Percentiles rank a stretch among this genome's conserved stretches.
These are phyloP conservation scores for Muscidifurax raptorellus DNA, from an alignment of 1,140 invertebrate species.

Conservation along the genomic window DNA sequence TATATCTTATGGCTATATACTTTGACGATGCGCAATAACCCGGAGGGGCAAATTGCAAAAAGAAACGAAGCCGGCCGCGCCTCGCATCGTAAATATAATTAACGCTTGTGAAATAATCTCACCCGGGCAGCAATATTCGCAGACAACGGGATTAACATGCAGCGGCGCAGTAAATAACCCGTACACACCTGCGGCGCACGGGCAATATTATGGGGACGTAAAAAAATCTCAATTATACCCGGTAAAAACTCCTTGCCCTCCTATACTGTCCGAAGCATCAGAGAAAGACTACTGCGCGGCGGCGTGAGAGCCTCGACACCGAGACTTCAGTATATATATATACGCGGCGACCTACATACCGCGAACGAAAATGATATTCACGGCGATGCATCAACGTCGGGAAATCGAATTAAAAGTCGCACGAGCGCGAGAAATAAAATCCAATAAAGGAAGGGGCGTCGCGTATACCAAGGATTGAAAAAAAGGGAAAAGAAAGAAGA, in stretches of 20 bases:
- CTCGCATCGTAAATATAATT: slow-evolving; percentile 12
- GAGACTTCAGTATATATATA: background rate
- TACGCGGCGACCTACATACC: slow-evolving; percentile 12
- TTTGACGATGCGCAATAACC: background rate
- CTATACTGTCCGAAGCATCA: background rate
- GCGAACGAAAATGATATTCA: slow-evolving; percentile 34
- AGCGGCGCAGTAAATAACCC: background rate
- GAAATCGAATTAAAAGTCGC: slow-evolving; percentile 44
- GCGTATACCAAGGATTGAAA: background rate
- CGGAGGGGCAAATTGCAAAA: background rate
- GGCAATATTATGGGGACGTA: background rate
- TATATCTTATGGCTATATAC: background rate
- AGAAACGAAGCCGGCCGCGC: background rate
- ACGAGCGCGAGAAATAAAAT: slow-evolving; percentile 25
- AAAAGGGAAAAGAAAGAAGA: background rate
- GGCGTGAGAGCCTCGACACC: slow-evolving; percentile 32
- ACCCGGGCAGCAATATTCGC: slow-evolving; percentile 1
- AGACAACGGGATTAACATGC: slow-evolving; percentile 15
- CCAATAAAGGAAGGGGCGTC: slow-evolving; percentile 12
- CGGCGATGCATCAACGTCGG: slow-evolving; percentile 37
- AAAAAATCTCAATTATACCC: background rate
- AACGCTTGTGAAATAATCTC: slow-evolving; percentile 14
- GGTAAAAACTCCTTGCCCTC: background rate
- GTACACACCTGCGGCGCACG: background rate
- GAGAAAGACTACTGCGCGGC: background rate